Conservation (phyloP, 2,113 vertebrate species). For the Syrrhaptes paradoxus region DNA sequence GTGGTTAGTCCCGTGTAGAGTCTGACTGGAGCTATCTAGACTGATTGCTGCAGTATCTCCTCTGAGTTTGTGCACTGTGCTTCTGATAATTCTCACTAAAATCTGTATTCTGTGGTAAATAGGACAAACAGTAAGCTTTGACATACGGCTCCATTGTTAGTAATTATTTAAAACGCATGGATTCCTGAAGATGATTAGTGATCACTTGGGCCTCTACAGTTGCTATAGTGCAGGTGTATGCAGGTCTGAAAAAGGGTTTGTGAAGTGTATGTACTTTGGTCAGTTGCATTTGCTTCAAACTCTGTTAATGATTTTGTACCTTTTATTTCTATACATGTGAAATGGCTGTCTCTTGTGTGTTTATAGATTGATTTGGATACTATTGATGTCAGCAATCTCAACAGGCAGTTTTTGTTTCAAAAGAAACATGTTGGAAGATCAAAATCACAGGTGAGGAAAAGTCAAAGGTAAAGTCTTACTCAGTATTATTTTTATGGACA, state of each 20-base stretch:
- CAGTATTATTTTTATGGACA: background rate
- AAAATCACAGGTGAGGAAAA: constrained; percentile 89
- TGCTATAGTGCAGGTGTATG: background rate
- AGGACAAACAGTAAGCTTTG: background rate
- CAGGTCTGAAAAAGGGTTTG: background rate
- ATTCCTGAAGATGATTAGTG: background rate
- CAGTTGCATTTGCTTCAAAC: background rate
- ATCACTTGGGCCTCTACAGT: background rate
- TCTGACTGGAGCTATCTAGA: background rate
- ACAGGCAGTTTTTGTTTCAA: constrained; percentile 98
- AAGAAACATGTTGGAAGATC: constrained; percentile 99
- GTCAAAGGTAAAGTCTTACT: background rate
- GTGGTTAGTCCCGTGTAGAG: background rate
- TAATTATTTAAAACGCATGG: background rate
- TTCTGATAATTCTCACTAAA: background rate
- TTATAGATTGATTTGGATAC: constrained; percentile 96
- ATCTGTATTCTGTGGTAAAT: fast-evolving
- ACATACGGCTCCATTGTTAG: background rate
- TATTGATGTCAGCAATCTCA: constrained; percentile 98
- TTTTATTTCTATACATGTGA: background rate
- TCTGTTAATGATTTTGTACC: background rate
- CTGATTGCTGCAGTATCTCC: background rate
- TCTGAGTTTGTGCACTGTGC: background rate
- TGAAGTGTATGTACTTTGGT: background rate
- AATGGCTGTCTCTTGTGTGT: constrained; percentile 39